These are phyloP conservation scores for Lasioglossum albipes DNA, from an alignment of 1,140 invertebrate species.

Conservation along the genomic window DNA sequence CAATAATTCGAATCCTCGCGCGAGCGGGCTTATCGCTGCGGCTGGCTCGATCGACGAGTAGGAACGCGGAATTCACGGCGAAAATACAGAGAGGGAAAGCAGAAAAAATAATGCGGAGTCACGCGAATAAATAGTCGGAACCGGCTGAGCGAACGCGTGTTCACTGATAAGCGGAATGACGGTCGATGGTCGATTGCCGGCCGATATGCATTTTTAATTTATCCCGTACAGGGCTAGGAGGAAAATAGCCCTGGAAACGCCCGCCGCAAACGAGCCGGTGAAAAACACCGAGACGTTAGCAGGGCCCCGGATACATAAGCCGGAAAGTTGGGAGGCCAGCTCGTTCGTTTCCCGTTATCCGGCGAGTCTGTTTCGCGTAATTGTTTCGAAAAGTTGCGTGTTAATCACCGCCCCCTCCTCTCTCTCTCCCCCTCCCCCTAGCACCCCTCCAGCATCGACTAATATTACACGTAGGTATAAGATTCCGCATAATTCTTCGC, in stretches of 20 bases:
- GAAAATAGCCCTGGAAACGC: background rate
- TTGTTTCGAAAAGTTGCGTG: conserved; percentile 45
- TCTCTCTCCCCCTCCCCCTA: background rate
- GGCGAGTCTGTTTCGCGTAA: conserved; percentile 20
- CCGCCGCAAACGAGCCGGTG: conserved; percentile 4
- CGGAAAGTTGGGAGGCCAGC: background rate
- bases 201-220: conserved; percentile 38
- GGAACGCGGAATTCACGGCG: background rate
- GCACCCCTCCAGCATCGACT: background rate
- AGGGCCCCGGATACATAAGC: background rate
- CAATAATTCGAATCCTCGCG: background rate
- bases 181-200: conserved; percentile 18
- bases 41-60: background rate
- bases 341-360: conserved; percentile 16
- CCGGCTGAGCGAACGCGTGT: conserved; percentile 15
- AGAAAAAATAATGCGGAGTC: conserved; percentile 15
- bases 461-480: conserved; percentile 23
- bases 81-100: background rate
- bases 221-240: background rate
- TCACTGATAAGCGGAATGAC: conserved; percentile 26
- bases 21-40: background rate
- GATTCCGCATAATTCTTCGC: conserved; percentile 44
- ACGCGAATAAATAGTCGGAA: conserved; percentile 28
- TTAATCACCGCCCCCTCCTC: conserved; percentile 29
- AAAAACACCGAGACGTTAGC: conserved; percentile 6